Evolutionary conservation across 2,113 vertebrate species (phyloP).

Genomic region (Ceratotherium simum): DNA sequence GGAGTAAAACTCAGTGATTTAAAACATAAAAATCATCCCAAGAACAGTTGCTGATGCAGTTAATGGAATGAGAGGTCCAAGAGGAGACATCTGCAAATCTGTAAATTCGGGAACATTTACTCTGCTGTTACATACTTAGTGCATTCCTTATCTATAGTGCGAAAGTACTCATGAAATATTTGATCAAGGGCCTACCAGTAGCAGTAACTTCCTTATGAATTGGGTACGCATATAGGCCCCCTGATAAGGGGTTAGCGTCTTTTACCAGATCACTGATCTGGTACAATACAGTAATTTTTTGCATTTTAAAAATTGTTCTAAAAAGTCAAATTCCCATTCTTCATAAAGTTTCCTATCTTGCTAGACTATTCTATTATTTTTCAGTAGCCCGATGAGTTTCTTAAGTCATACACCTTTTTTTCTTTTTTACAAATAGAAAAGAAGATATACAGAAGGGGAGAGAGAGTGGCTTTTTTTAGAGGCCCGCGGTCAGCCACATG

Average conservation of each 20-base stretch:
- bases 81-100: background rate
- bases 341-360: background rate
- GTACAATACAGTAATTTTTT: background rate
- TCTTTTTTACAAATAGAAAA: background rate
- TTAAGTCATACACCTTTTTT: background rate
- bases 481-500: background rate
- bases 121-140: background rate
- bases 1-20: background rate
- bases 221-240: background rate
- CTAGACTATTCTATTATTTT: background rate
- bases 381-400: background rate
- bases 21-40: constrained; percentile 12
- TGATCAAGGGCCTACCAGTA: background rate
- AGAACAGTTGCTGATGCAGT: background rate
- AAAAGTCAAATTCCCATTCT: constrained; percentile 2
- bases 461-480: background rate
- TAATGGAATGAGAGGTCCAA: constrained; percentile 31
- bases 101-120: background rate
- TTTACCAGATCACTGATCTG: background rate
- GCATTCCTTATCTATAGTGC: background rate
- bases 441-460: background rate
- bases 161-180: constrained; percentile 10
- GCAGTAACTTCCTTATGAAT: background rate
- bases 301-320: constrained; percentile 23
- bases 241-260: background rate